Base-by-base conservation (phyloP, 92 coral and sea anemone genomes). In the Epizoanthus stellaris region DNA sequence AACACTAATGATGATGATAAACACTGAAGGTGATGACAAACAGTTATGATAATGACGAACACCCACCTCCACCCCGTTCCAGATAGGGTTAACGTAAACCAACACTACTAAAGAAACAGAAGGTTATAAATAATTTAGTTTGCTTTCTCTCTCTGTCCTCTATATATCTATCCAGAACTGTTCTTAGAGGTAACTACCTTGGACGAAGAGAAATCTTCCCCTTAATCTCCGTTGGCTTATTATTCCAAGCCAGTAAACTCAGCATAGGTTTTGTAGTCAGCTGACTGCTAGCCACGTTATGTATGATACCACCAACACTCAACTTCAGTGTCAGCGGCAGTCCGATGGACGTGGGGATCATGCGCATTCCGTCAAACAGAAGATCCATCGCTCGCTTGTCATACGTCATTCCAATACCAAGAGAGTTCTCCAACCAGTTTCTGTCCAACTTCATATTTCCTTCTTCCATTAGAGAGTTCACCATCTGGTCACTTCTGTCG, bases 381-480 rank as follows among this genome's bases (percentile, higher is more conserved):
- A 85, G 70, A 53, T 90, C 93, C 66, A 75, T 72, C 4, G 90
- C 93, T 23, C 76, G 73, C 25, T 85, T 62, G 62, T 90, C 87
- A 36, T 80, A 82, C 36, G 81, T 73, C 87, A 81, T 80, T 45
- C 93, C 92, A 20, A 88, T 76, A 14, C 19, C 47, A 6, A 89
- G 86, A 13, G 86, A 38, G 85, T 89, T 89, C n/a, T 77, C 53
- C 80, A 83, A 85, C 92, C 92, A 89, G 72, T 89, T 73, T 80
- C 70, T 89, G 79, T 89, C 92, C 9, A 85, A 4, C 62, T 72
- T 85, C 1, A 89, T 64, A 13, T 80, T 80, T 23, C 84, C 92
- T n/a, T 85, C 92, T 20, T 64, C 75, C 21, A 59, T 73, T 10
- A 89, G 80, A 40, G 73, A 69, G 61, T 85, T 82, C 57, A 89